Evolutionary conservation across 2,113 vertebrate genomes (phyloP).

Genomic region (Eidolon helvum): DNA sequence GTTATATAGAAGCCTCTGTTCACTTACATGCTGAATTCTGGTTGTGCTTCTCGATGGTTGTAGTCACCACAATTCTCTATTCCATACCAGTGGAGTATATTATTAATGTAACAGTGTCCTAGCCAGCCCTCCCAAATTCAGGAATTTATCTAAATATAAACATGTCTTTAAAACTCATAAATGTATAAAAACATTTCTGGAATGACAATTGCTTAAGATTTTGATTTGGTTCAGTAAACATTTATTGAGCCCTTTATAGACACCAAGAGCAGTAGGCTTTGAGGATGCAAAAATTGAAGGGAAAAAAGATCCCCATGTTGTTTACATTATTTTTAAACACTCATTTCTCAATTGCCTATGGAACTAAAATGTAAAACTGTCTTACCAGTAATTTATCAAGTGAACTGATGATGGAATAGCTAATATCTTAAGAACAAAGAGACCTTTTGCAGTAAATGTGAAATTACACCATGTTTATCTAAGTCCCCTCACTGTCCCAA

Average conservation of each 20-base stretch:
- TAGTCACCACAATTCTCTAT: not conserved
- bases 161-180: conserved; percentile 47
- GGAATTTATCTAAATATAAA: conserved; percentile 30
- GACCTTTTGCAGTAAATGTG: not conserved
- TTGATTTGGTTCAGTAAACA: not conserved
- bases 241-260: not conserved
- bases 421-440: conserved; percentile 59
- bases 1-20: not conserved
- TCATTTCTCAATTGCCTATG: conserved; percentile 46
- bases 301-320: not conserved
- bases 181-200: not conserved
- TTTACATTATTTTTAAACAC: conserved; percentile 33
- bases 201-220: conserved; percentile 2
- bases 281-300: not conserved
- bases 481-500: not conserved
- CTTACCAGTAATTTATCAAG: conserved; percentile 49
- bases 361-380: conserved; percentile 55
- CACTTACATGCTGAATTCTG: not conserved
- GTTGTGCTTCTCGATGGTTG: not conserved
- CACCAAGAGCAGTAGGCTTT: not conserved
- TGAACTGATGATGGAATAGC: conserved; percentile 1
- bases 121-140: not conserved
- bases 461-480: conserved; percentile 46
- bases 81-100: not conserved
- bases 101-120: not conserved